A percentile compares a stretch with the other conserved stretches of the same genome.
These are phyloP conservation scores for Corythornis cristatus DNA, from an alignment of 2,113 vertebrate genomes.

Conservation along the genomic window DNA sequence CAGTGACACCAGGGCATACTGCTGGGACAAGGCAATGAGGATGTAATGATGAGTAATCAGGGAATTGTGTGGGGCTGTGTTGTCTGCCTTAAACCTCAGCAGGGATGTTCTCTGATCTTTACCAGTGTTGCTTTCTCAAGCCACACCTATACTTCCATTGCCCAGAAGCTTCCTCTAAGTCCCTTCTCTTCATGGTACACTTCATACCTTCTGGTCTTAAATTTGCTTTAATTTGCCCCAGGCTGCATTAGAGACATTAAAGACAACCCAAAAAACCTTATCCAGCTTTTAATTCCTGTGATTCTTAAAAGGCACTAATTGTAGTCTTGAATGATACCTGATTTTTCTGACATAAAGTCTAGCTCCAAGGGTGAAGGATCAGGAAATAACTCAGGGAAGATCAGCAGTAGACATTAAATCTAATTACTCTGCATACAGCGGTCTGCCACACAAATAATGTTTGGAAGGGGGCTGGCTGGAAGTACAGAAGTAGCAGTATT, in stretches of 20 bases:
- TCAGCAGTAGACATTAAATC: not conserved
- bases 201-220: not conserved
- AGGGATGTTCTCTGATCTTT: not conserved
- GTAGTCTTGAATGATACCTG: not conserved
- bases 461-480: not conserved
- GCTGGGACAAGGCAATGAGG: not conserved
- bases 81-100: not conserved
- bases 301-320: not conserved
- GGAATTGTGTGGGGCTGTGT: not conserved
- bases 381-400: not conserved
- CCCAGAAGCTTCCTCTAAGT: not conserved
- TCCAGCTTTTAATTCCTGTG: not conserved
- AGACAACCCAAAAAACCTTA: not conserved
- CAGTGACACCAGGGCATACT: not conserved
- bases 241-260: not conserved
- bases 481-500: not conserved
- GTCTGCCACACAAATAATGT: not conserved
- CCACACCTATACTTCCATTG: not conserved
- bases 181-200: not conserved
- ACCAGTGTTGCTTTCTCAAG: not conserved
- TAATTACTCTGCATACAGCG: not conserved
- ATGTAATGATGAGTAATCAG: not conserved
- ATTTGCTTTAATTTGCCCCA: not conserved
- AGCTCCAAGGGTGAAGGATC: not conserved
- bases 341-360: not conserved